Percentiles rank a stretch among this genome's conserved stretches.
Evolutionary conservation across 2,888 invertebrate species (phyloP).

Genomic region (Nesidiocoris tenuis): DNA sequence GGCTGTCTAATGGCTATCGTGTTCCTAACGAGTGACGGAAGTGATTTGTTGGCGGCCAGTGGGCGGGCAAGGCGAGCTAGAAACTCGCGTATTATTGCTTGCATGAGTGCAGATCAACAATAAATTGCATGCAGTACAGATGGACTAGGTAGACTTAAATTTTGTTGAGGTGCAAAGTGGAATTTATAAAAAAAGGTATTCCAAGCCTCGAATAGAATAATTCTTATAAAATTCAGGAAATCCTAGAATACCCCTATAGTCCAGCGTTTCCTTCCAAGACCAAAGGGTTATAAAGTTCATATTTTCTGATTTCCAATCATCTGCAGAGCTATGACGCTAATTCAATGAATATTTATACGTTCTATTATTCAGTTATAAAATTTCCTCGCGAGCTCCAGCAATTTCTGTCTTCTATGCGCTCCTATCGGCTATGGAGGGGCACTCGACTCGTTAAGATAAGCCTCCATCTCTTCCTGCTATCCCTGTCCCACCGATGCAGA

Average conservation of each 20-base stretch:
- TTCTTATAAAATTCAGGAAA: background rate
- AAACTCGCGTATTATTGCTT: background rate
- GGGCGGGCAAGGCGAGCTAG: background rate
- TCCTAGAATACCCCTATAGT: background rate
- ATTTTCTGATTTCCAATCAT: background rate
- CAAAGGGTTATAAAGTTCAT: no score
- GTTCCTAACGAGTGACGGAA: constrained; percentile 44
- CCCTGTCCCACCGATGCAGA: background rate
- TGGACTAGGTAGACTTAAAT: no score
- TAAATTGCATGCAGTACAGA: no score
- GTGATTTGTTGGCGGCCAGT: constrained; percentile 40
- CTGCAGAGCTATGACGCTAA: background rate
- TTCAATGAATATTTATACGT: no score
- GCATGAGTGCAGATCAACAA: no score
- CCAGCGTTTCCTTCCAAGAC: no score
- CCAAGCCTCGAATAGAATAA: no score
- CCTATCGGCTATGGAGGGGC: background rate
- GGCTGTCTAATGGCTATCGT: constrained; percentile 40
- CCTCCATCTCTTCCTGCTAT: background rate
- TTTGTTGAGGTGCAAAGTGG: no score
- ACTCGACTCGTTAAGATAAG: background rate
- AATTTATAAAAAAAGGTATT: no score
- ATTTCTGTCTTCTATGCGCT: background rate
- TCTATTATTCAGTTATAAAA: no score
- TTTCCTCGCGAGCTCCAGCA: background rate